Conservation (phyloP, 2,888 invertebrate species). For the Scaptomyza cyrtandrae region DNA sequence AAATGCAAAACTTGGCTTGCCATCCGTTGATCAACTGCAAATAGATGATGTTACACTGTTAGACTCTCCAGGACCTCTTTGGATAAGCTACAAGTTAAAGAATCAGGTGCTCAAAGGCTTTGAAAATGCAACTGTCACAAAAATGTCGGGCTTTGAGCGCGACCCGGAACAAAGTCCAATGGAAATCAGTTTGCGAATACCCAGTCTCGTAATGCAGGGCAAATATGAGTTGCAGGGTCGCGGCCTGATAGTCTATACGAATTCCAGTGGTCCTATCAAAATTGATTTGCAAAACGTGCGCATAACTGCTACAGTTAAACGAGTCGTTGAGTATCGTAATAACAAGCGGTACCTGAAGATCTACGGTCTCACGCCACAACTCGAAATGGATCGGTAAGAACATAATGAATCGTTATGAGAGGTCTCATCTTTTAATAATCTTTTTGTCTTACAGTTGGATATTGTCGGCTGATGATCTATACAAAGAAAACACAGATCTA, state of each 20-base stretch:
- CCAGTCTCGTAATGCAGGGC: conserved; percentile 24
- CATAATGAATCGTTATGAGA: neutral
- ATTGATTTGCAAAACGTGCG: conserved; percentile 36
- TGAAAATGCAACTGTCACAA: conserved; percentile 30
- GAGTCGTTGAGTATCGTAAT: conserved; percentile 31
- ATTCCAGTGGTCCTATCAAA: conserved; percentile 19
- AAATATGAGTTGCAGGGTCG: conserved; percentile 32
- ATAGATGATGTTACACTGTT: conserved; percentile 21
- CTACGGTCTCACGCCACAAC: conserved; percentile 20
- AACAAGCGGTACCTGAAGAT: conserved; percentile 34
- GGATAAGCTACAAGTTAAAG: conserved; percentile 21
- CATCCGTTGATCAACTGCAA: conserved; percentile 12
- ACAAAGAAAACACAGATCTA: conserved; percentile 40
- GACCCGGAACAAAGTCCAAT: conserved; percentile 8
- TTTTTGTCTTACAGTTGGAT: conserved; percentile 30
- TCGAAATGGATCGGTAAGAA: conserved; percentile 38
- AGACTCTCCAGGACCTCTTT: conserved; percentile 23
- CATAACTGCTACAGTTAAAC: conserved; percentile 9
- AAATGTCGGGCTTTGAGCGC: conserved; percentile 8
- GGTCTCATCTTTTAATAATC: neutral
- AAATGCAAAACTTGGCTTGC: conserved; percentile 3
- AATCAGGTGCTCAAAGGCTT: conserved; percentile 24
- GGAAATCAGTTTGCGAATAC: conserved; percentile 10
- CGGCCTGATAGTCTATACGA: conserved; percentile 30
- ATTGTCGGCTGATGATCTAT: conserved; percentile 31